Evolutionary conservation across 2,797 vertebrate species (phyloP).

Genomic region (Rhodeus uyekii): DNA sequence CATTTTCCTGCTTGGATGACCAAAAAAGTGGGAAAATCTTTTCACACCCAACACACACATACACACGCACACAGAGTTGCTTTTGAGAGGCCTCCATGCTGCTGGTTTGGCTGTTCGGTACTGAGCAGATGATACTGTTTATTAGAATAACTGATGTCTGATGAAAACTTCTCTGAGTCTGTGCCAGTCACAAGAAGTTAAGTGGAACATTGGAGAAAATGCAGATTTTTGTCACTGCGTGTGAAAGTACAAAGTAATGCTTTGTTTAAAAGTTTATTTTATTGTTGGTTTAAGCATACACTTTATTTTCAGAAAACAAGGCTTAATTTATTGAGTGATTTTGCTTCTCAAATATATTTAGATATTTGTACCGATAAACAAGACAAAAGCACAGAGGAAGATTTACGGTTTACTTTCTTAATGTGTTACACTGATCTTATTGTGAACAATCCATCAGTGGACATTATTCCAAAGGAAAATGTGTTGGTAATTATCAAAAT

Average conservation of each 20-base stretch:
- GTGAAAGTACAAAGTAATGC: too few relatives aligned
- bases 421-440: not conserved
- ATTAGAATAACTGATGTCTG: conserved; percentile 79
- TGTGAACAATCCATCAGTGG: not conserved
- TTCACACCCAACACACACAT: conserved; percentile 76
- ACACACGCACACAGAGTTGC: conserved; percentile 59
- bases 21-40: conserved; percentile 79
- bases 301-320: not conserved
- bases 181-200: conserved; percentile 61
- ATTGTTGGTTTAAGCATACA: not conserved
- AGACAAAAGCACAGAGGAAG: not conserved
- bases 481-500: not conserved
- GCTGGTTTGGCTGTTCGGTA: conserved; percentile 59
- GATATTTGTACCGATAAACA: not conserved
- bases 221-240: conserved; percentile 58
- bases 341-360: not conserved
- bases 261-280: too few relatives aligned
- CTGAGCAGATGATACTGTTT: conserved; percentile 68
- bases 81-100: conserved; percentile 74
- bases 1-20: conserved; percentile 81
- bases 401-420: not conserved
- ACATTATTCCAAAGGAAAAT: not conserved
- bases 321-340: not conserved
- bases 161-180: conserved; percentile 77
- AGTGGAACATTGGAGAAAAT: conserved; percentile 67